Conservation (phyloP, 2,113 vertebrate species). For the Mystacornis crossleyi region DNA sequence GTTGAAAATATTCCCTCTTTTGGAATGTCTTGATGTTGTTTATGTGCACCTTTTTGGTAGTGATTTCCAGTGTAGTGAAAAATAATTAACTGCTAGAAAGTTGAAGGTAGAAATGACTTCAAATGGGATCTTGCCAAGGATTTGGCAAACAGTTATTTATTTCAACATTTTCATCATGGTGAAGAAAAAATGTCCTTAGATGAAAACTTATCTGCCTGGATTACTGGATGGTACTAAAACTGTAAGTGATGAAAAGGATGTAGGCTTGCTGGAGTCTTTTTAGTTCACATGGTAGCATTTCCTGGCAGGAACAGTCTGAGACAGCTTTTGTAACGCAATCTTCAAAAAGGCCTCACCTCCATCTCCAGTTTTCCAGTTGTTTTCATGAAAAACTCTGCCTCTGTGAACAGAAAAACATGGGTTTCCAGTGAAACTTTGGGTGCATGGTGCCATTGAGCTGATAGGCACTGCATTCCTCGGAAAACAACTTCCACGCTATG, state of each 20-base stretch:
- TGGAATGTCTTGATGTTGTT: background rate
- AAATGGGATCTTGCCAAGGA: background rate
- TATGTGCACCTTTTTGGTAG: background rate
- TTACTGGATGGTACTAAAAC: background rate
- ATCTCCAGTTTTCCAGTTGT: background rate
- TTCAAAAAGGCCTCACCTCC: background rate
- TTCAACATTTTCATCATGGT: background rate
- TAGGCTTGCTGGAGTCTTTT: background rate
- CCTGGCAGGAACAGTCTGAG: background rate
- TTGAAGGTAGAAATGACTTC: background rate
- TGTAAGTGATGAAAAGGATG: background rate
- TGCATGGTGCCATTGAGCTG: background rate
- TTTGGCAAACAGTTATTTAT: background rate
- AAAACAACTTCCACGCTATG: background rate
- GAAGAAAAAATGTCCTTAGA: background rate
- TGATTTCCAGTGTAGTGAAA: background rate
- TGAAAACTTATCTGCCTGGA: background rate
- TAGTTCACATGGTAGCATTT: background rate
- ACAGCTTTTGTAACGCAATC: background rate
- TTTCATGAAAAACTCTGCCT: background rate
- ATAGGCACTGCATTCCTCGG: fast-evolving
- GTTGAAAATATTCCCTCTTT: background rate
- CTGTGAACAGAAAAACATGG: background rate
- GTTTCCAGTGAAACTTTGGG: background rate
- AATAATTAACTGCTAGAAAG: background rate